A percentile compares a stretch with the other conserved stretches of the same genome.
These are phyloP conservation scores for Megathymus violae DNA, from an alignment of 1,140 invertebrate species.

Conservation along the genomic window DNA sequence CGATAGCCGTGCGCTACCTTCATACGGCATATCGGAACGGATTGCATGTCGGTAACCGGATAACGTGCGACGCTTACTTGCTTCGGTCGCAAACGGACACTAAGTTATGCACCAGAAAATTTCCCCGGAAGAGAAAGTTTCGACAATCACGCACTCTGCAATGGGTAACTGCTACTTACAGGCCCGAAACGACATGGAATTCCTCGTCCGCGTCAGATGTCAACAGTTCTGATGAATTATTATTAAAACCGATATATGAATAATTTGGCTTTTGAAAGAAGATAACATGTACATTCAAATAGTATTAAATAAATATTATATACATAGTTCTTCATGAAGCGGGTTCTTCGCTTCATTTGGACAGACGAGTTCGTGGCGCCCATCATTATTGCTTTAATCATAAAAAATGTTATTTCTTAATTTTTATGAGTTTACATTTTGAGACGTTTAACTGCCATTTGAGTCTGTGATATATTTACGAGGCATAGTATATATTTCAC, in stretches of 20 bases:
- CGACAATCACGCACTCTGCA: slow-evolving; percentile 60
- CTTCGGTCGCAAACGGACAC: slow-evolving; percentile 61
- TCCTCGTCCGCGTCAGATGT: slow-evolving; percentile 56
- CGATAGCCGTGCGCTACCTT: slow-evolving; percentile 65
- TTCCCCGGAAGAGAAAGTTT: slow-evolving; percentile 54
- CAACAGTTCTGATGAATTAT: slow-evolving; percentile 68
- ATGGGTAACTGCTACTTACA: slow-evolving; percentile 62
- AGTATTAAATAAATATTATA: too few relatives aligned
- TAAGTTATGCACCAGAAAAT: slow-evolving; percentile 46
- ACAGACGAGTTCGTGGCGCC: too few relatives aligned
- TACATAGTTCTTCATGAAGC: too few relatives aligned
- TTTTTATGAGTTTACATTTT: too few relatives aligned
- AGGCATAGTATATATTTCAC: too few relatives aligned
- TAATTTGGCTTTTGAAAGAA: slow-evolving; percentile 37
- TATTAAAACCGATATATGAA: slow-evolving; percentile 71
- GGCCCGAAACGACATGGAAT: slow-evolving; percentile 36
- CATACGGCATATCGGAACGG: slow-evolving; percentile 74
- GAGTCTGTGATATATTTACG: too few relatives aligned
- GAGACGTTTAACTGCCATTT: too few relatives aligned
- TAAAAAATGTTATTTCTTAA: too few relatives aligned
- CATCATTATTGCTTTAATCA: too few relatives aligned
- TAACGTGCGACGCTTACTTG: slow-evolving; percentile 65
- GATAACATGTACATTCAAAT: too few relatives aligned
- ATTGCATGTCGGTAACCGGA: slow-evolving; percentile 62
- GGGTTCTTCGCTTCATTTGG: too few relatives aligned